Conservation (phyloP, 2,797 vertebrate genomes). For the Ceyx erithaca region DNA sequence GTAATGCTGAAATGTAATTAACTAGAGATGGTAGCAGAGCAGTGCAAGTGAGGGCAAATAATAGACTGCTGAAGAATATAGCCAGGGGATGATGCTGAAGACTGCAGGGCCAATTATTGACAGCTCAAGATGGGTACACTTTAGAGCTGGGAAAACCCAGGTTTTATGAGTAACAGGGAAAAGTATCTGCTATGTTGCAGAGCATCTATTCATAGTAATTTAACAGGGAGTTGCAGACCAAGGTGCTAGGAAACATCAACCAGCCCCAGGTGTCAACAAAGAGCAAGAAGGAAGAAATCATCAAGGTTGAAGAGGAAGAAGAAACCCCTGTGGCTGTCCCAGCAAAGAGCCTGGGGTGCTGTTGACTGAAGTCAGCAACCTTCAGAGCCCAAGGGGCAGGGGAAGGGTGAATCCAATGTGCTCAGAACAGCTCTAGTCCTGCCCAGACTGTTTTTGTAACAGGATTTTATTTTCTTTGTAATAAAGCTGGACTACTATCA, state of each 20-base stretch:
- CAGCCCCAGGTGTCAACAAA: accelerated
- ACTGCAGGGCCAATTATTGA: background rate
- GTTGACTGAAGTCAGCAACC: background rate
- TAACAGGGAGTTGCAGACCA: background rate
- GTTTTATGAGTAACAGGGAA: background rate
- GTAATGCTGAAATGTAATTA: background rate
- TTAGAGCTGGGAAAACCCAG: background rate
- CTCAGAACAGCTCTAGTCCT: background rate
- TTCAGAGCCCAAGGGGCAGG: background rate
- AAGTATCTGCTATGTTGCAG: background rate
- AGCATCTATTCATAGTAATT: background rate
- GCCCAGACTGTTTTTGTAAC: background rate
- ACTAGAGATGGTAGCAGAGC: background rate
- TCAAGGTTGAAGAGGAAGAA: background rate
- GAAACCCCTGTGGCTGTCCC: background rate
- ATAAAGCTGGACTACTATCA: background rate
- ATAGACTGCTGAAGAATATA: background rate
- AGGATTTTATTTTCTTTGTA: background rate
- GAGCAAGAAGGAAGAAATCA: background rate
- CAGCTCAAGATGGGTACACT: background rate
- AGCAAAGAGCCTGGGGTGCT: background rate
- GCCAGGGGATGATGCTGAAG: background rate
- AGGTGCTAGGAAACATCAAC: background rate
- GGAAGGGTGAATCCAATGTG: background rate
- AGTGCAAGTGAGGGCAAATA: background rate